Base-by-base conservation (phyloP, 2,888 invertebrate genomes). In the Rosalia funebris region DNA sequence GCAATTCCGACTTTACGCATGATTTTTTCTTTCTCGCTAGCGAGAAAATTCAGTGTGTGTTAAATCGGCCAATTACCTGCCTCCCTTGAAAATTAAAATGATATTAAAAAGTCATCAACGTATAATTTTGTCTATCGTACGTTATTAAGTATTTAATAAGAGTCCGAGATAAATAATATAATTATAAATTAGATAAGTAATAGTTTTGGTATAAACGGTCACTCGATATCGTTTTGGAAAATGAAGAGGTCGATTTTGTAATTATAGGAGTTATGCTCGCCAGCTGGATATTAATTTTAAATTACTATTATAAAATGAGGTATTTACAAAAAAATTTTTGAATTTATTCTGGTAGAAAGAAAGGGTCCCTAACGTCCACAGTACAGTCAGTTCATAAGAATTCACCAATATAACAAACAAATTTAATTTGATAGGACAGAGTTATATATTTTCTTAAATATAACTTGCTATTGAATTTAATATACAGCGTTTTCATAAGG, bases 41-140 rank as follows among this genome's bases (percentile, higher is more conserved):
- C n/a, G n/a, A n/a, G n/a, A n/a, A n/a, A n/a, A n/a, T n/a, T n/a
- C n/a, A n/a, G n/a, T n/a, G n/a, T n/a, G n/a, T n/a, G n/a, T n/a
- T n/a, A n/a, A n/a, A n/a, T n/a, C n/a, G n/a, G n/a, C n/a, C 7
- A 25, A 25, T 25, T 25, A 25, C 7, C 3, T 7, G 25, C 7
- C 25, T 3, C 25, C 7, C 4, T 25, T 7, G 19, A 5, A 14
- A 20, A 63, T 63, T 63, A 63, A 63, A 63, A 63, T 52, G 55
- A 61, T 60, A 63, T 63, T 63, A 63, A 63, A 63, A 63, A 63
- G 44, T 48, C 60, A 63, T 63, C 63, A 63, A 55, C 50, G 47
- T 37, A 37, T 36, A 56, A 42, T 48, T 44, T 37, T 44, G 36
- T 16, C 54, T 25, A 44, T 45, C 41, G 57, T 14, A 34, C 36